Base-by-base conservation (phyloP, 2,888 invertebrate genomes). In the Prosapia bicincta region DNA sequence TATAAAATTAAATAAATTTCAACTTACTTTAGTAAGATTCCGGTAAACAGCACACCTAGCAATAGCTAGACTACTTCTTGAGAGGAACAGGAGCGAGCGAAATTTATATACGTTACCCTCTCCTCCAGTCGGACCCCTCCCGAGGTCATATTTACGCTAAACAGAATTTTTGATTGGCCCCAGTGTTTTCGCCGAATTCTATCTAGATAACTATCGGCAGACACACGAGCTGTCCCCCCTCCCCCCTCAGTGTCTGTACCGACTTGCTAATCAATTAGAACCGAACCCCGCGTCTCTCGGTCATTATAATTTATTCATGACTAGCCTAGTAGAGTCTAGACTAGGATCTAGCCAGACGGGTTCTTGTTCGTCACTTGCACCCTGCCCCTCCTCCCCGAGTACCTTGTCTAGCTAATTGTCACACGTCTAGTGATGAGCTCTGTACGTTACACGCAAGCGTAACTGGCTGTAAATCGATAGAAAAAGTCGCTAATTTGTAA, bases 151-250 rank as follows among this genome's bases (percentile, higher is more conserved):
- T 54, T 54, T 54, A 54, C 54, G 54, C 54, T 54, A 20, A 54
- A 54, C 5, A 54, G 54, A 54, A 54, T 54, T 54, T 54, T 54
- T 54, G 54, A 54, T 54, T 54, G 54, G 54, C 54, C 54, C 54
- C 54, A n/a, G 54, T 54, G 54, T 54, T 54, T 54, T 54, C 54
- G 54, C 54, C 54, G 54, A 54, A 54, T 54, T 54, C 54, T 54
- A 54, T 20, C 54, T 1, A 54, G 54, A 54, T 54, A 54, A 54
- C n/a, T 54, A 54, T 20, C 54, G 20, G 54, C 38, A 38, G 38
- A 38, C 38, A 38, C 38, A 15, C 54, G 54, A 54, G 5, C n/a
- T 6, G 30, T 9, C 13, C 13, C 54, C 54, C 54, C 54, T 20
- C 54, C n/a, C 54, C 30, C 54, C 38, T 38, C 38, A n/a, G 9